These are phyloP conservation scores for Plestiodon gilberti DNA, from an alignment of 2,113 vertebrate species.

Conservation along the genomic window DNA sequence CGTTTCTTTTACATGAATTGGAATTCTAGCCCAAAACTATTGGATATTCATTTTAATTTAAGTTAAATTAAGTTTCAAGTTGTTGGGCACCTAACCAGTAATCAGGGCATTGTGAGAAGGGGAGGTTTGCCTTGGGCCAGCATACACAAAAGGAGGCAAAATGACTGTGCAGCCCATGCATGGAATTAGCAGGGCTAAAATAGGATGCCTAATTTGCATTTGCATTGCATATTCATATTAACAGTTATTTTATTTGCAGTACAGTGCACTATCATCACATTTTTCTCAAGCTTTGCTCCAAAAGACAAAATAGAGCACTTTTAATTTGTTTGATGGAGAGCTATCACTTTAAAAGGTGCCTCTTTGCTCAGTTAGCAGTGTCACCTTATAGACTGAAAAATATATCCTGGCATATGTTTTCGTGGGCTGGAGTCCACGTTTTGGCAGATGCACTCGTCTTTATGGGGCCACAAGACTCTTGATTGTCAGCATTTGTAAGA, in stretches of 20 bases:
- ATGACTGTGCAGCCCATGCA: neutral
- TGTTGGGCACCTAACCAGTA: neutral
- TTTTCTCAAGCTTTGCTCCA: neutral
- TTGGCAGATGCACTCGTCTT: too few relatives aligned
- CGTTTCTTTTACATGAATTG: neutral
- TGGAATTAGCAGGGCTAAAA: neutral
- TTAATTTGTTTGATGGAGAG: too few relatives aligned
- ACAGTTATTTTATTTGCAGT: neutral
- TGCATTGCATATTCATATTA: neutral
- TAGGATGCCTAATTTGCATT: neutral
- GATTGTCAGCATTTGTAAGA: neutral
- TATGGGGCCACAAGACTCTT: too few relatives aligned
- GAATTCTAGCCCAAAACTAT: neutral
- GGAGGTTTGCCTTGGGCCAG: neutral
- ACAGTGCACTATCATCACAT: neutral
- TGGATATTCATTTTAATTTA: neutral
- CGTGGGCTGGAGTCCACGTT: neutral
- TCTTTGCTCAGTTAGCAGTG: too few relatives aligned
- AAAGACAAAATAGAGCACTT: neutral
- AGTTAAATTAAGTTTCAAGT: neutral
- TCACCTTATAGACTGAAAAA: neutral
- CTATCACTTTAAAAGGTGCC: too few relatives aligned
- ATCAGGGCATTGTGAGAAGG: neutral
- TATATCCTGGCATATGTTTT: neutral
- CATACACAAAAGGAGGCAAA: neutral